Percentiles rank a stretch among this genome's conserved stretches.
These are phyloP conservation scores for Cerastis rubricosa DNA, from an alignment of 2,888 invertebrate species.

Conservation along the genomic window DNA sequence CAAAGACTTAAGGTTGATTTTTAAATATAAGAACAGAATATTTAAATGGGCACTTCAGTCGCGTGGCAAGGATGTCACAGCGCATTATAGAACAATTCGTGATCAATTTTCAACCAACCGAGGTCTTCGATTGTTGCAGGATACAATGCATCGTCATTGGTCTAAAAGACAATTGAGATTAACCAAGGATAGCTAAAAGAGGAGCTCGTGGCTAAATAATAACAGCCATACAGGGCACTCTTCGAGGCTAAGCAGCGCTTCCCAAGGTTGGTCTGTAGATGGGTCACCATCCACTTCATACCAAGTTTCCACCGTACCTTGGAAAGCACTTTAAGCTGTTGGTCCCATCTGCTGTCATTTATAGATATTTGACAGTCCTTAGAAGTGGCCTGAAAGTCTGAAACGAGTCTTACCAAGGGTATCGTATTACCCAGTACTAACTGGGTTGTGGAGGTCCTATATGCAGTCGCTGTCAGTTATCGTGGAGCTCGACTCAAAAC, in stretches of 20 bases:
- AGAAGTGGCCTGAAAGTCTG: neutral
- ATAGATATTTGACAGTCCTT: neutral
- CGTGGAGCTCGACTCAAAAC: too few relatives aligned
- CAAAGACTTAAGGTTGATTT: conserved; percentile 18
- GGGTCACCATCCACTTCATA: neutral
- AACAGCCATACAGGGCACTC: neutral
- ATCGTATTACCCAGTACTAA: too few relatives aligned
- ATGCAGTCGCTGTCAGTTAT: too few relatives aligned
- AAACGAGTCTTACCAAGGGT: too few relatives aligned
- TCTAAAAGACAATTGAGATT: conserved; percentile 23
- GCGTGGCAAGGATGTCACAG: conserved; percentile 69
- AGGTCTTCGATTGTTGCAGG: conserved; percentile 62
- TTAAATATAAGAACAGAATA: conserved; percentile 21
- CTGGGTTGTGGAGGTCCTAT: too few relatives aligned
- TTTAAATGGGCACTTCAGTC: conserved; percentile 30
- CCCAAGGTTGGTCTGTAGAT: neutral
- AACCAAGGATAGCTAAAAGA: conserved; percentile 7
- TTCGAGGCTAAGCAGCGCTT: neutral
- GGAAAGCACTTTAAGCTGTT: neutral
- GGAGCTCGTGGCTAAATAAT: neutral
- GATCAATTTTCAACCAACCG: conserved; percentile 65
- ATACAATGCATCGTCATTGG: conserved; percentile 54
- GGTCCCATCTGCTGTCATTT: neutral
- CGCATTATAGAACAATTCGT: conserved; percentile 67
- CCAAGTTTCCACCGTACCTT: neutral